phyloP scores from a whole-genome alignment of 2,113 vertebrate species.

The Morphnarchus princeps region DNA sequence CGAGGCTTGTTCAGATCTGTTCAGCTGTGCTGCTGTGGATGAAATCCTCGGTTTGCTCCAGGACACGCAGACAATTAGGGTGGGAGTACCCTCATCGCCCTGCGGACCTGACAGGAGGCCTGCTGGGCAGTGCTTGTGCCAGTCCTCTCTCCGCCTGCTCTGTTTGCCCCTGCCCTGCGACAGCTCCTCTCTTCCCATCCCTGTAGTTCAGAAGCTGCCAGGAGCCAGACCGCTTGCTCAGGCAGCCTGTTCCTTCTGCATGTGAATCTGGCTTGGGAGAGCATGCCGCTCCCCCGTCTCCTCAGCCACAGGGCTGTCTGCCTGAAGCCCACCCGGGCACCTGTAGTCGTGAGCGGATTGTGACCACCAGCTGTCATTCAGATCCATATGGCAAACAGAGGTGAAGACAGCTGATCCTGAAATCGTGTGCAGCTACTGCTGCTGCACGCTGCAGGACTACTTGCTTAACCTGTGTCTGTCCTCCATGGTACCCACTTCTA shows the following conservation, averaged over 20 bases:
- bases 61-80: constrained; percentile 13
- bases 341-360: background rate
- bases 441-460: background rate
- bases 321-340: background rate
- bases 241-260: background rate
- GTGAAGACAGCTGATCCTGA: background rate
- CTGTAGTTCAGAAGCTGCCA: background rate
- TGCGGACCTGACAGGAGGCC: background rate
- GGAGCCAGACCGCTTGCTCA: background rate
- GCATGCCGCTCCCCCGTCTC: accelerated
- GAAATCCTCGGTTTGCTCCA: constrained; percentile 26
- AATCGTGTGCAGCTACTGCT: background rate
- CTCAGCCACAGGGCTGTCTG: background rate
- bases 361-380: background rate
- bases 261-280: background rate
- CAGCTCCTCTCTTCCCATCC: background rate
- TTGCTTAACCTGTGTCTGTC: background rate
- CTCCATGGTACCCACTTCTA: background rate
- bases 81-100: background rate
- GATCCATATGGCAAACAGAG: background rate
- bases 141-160: background rate
- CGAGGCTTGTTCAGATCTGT: constrained; percentile 34
- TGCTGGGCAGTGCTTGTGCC: background rate
- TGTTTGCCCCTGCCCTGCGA: background rate
- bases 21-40: constrained; percentile 34